These are phyloP conservation scores for Troglohyphantes excavatus DNA, from an alignment of 2,888 invertebrate species.

Conservation along the genomic window DNA sequence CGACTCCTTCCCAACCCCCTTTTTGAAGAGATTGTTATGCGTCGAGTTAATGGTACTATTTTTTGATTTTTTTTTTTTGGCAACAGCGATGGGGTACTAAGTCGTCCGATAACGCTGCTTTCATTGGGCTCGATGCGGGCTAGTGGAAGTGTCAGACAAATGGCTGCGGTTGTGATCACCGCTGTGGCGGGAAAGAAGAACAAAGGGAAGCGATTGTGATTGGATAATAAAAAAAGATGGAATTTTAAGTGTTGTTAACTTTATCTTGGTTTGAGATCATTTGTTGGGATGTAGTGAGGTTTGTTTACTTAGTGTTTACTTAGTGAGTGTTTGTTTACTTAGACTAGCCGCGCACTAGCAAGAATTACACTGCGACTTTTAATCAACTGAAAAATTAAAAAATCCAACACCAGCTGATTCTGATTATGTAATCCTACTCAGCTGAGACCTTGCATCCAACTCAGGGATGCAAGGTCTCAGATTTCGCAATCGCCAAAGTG, in stretches of 20 bases:
- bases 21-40: constrained; percentile 68
- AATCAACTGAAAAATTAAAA: too few relatives aligned
- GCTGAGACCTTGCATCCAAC: too few relatives aligned
- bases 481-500: too few relatives aligned
- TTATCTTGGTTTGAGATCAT: constrained; percentile 38
- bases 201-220: constrained; percentile 37
- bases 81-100: constrained; percentile 71
- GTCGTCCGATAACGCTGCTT: constrained; percentile 68
- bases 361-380: too few relatives aligned
- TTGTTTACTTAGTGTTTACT: too few relatives aligned
- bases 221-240: constrained; percentile 15
- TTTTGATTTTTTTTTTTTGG: constrained; percentile 41
- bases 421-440: too few relatives aligned
- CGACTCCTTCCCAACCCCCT: constrained; percentile 26
- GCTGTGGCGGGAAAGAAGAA: constrained; percentile 10
- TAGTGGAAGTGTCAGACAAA: constrained; percentile 34
- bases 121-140: constrained; percentile 41
- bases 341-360: too few relatives aligned
- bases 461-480: too few relatives aligned
- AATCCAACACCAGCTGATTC: too few relatives aligned
- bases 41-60: constrained; percentile 69
- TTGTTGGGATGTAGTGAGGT: background rate
- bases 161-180: constrained; percentile 32
- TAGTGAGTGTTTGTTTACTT: too few relatives aligned
- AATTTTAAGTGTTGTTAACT: constrained; percentile 42